A percentile compares a stretch with the other conserved stretches of the same genome.
These are phyloP conservation scores for Bacillus rossius DNA, from an alignment of 1,140 invertebrate species.

Conservation along the genomic window DNA sequence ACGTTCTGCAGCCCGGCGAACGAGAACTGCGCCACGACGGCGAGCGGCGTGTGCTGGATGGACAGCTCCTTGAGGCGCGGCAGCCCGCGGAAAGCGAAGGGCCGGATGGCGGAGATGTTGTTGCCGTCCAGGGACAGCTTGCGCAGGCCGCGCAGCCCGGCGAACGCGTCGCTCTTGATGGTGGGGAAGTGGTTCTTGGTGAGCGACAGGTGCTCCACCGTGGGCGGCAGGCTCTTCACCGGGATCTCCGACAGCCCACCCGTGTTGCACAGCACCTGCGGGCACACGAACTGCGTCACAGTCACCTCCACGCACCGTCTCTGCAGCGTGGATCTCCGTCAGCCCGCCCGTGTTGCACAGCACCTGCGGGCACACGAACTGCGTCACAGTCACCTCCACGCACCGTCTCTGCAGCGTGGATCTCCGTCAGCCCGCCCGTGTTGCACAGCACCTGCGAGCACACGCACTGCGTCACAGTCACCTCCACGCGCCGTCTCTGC, in stretches of 20 bases:
- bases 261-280: slow-evolving; percentile 83
- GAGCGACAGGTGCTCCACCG: slow-evolving; percentile 72
- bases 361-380: too few species aligned
- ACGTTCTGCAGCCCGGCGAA: slow-evolving; percentile 79
- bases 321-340: too few species aligned
- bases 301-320: too few species aligned
- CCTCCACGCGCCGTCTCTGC: too few species aligned
- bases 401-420: too few species aligned
- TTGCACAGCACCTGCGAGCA: too few species aligned
- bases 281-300: too few species aligned
- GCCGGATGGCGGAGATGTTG: slow-evolving; percentile 70
- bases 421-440: too few species aligned
- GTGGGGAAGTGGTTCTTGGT: slow-evolving; percentile 73
- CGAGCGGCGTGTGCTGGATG: slow-evolving; percentile 72
- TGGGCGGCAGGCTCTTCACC: slow-evolving; percentile 57
- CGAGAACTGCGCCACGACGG: slow-evolving; percentile 67
- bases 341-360: too few species aligned
- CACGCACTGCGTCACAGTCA: too few species aligned
- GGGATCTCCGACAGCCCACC: slow-evolving; percentile 72
- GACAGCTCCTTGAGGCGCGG: slow-evolving; percentile 67
- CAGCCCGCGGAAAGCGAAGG: slow-evolving; percentile 75
- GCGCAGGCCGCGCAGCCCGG: slow-evolving; percentile 58
- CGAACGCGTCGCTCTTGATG: slow-evolving; percentile 72
- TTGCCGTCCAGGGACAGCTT: slow-evolving; percentile 74
- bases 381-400: too few species aligned